Evolutionary conservation across 2,113 vertebrate genomes (phyloP).

Genomic region (Anguilla rostrata): DNA sequence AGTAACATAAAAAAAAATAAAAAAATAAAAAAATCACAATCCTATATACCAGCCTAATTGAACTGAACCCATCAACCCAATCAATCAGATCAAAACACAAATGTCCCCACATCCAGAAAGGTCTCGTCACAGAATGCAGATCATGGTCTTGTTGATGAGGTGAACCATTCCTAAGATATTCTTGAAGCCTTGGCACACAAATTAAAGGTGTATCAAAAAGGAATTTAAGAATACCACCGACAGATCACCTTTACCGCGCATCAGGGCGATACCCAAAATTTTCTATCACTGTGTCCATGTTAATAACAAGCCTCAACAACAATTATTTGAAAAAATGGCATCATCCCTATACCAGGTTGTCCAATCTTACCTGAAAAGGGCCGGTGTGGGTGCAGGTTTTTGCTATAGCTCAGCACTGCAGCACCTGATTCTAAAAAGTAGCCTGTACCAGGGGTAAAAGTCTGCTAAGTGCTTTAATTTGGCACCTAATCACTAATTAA

Average conservation of each 20-base stretch:
- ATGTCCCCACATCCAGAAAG: not conserved
- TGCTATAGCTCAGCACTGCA: no score
- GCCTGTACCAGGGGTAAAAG: no score
- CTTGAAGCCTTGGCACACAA: slow-evolving; percentile 18
- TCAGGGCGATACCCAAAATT: not conserved
- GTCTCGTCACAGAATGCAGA: not conserved
- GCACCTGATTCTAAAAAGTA: no score
- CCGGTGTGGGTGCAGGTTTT: no score
- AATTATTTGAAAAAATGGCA: not conserved
- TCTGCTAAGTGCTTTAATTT: no score
- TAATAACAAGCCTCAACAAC: not conserved
- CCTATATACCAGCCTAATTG: not conserved
- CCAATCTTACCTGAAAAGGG: no score
- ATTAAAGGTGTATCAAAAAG: not conserved
- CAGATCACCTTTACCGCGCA: not conserved
- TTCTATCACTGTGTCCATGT: not conserved
- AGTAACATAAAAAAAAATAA: not conserved
- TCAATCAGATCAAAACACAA: not conserved
- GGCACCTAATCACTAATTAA: no score
- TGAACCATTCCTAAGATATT: not conserved
- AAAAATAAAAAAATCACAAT: not conserved
- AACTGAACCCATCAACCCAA: not conserved
- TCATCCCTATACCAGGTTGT: not conserved
- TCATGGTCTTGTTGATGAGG: not conserved
- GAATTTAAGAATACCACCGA: not conserved